Percentiles rank a stretch among this genome's conserved stretches.
phyloP scores from a whole-genome alignment of 2,888 invertebrate species.

The Ectemnius lituratus region DNA sequence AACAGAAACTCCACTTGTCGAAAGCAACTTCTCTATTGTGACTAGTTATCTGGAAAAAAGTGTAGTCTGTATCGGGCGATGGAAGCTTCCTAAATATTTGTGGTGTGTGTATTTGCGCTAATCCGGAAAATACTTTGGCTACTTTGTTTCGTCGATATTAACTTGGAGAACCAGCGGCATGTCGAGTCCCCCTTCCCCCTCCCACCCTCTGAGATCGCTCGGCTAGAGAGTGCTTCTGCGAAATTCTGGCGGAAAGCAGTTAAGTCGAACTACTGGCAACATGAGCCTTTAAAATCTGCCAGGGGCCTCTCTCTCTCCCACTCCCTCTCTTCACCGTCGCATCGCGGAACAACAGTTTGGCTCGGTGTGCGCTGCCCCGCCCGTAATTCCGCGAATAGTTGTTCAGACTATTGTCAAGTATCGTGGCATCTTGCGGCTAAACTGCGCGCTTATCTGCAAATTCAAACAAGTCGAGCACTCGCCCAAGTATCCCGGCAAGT shows the following conservation, averaged over 20 bases:
- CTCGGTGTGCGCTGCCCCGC: background rate
- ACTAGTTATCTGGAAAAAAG: too few species aligned
- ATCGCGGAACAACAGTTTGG: conserved; percentile 18
- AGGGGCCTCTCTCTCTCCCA: background rate
- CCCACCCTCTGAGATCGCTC: too few species aligned
- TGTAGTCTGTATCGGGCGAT: too few species aligned
- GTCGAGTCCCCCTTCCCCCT: too few species aligned
- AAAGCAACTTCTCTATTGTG: too few species aligned
- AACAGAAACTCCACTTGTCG: too few species aligned
- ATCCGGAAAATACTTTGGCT: too few species aligned
- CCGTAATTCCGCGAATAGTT: conserved; percentile 21
- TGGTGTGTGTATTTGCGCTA: too few species aligned
- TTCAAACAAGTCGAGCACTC: background rate
- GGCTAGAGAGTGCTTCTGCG: background rate
- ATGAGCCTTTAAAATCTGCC: conserved; percentile 20
- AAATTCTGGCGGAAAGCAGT: conserved; percentile 19
- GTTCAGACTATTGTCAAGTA: conserved; percentile 7
- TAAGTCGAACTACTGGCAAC: conserved; percentile 11
- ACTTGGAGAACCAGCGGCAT: too few species aligned
- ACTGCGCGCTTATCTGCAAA: conserved; percentile 14
- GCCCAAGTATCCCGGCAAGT: background rate
- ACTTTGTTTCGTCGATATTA: too few species aligned
- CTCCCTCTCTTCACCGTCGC: background rate
- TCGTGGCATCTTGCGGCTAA: conserved; percentile 19
- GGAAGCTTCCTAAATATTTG: too few species aligned